These are phyloP conservation scores for Julus scanicus DNA, from an alignment of 2,888 invertebrate species.

Conservation along the genomic window DNA sequence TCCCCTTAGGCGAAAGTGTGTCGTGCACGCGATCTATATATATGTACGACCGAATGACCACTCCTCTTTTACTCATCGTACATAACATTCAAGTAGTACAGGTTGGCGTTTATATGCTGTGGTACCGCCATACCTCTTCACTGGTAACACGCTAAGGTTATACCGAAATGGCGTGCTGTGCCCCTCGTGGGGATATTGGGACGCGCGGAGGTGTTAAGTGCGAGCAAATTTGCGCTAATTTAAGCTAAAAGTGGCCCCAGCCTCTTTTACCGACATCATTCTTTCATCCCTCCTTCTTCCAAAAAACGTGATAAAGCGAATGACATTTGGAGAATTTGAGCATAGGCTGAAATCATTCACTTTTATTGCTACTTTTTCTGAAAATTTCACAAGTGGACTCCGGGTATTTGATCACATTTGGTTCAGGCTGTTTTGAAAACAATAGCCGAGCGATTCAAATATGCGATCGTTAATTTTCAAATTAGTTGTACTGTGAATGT, in stretches of 20 bases:
- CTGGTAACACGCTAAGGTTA: neutral
- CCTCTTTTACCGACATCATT: neutral
- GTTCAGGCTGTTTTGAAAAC: no score
- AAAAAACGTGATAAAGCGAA: neutral
- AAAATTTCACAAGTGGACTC: no score
- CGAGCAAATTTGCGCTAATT: slow-evolving; percentile 10
- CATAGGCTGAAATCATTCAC: no score
- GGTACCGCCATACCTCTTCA: neutral
- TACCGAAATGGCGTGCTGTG: neutral
- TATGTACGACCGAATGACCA: slow-evolving; percentile 21
- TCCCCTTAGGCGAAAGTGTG: slow-evolving; percentile 19
- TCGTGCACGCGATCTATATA: slow-evolving; percentile 26
- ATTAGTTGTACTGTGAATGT: no score
- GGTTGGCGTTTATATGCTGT: neutral
- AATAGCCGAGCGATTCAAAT: no score
- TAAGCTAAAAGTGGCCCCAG: neutral
- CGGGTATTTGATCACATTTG: no score
- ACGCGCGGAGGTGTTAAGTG: neutral
- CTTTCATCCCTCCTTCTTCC: no score
- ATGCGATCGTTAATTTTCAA: no score
- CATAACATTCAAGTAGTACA: neutral
- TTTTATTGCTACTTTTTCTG: no score
- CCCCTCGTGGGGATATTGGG: slow-evolving; percentile 19
- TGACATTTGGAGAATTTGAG: neutral
- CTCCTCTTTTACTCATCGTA: slow-evolving; percentile 35